phyloP scores from a whole-genome alignment of 2,797 vertebrate genomes.

The Halcyon chelicuti region DNA sequence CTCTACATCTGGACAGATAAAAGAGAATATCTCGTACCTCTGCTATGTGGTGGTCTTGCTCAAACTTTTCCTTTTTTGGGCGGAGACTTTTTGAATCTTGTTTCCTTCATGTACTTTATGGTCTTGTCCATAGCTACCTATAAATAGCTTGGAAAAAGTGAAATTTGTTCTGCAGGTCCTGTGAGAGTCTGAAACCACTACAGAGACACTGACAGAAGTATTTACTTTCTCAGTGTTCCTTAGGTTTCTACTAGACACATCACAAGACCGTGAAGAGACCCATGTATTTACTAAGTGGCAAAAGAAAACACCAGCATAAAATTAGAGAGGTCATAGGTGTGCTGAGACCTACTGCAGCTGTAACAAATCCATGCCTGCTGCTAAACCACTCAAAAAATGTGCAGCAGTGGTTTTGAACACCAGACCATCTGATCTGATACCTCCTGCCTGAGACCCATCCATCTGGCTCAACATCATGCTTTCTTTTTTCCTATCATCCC shows the following conservation, averaged over 20 bases:
- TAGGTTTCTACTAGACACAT: not conserved
- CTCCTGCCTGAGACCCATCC: not conserved
- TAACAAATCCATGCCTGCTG: not conserved
- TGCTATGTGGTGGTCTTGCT: not conserved
- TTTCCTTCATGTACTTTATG: accelerated
- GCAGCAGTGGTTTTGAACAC: not conserved
- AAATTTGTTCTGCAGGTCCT: not conserved
- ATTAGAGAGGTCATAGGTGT: too few species aligned
- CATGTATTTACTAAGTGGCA: accelerated
- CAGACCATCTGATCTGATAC: not conserved
- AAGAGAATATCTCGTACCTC: not conserved
- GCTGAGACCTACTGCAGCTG: not conserved
- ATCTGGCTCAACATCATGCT: not conserved
- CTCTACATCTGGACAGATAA: not conserved
- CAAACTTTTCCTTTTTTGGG: not conserved
- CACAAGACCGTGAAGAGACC: accelerated
- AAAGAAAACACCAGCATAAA: not conserved
- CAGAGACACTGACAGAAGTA: not conserved
- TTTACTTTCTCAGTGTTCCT: not conserved
- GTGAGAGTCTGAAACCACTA: not conserved
- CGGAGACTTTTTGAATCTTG: not conserved
- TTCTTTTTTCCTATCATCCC: not conserved
- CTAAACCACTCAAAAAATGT: not conserved
- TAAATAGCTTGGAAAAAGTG: not conserved
- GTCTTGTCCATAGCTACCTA: not conserved